phyloP scores from a whole-genome alignment of 2,113 vertebrate species.

The Mola mola region DNA sequence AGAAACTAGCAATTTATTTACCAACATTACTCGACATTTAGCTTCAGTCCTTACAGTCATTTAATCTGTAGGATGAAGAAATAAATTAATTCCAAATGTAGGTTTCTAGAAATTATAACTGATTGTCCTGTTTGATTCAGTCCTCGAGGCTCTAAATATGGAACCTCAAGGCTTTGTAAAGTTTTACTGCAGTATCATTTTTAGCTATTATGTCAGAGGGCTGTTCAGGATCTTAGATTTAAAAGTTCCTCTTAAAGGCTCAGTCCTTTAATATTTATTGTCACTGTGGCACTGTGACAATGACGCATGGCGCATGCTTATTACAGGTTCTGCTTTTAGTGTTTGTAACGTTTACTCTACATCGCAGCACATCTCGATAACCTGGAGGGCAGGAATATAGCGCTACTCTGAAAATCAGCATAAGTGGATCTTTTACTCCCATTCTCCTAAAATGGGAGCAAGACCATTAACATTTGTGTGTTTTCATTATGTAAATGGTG shows the following conservation, averaged over 20 bases:
- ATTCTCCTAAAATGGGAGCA: slow-evolving; percentile 95
- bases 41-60: slow-evolving; percentile 41
- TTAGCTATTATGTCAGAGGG: neutral
- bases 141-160: neutral
- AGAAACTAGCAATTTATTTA: slow-evolving; percentile 74
- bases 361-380: slow-evolving; percentile 88
- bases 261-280: no score
- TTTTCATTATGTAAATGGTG: slow-evolving; percentile 99
- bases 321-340: slow-evolving; percentile 30
- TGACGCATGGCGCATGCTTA: slow-evolving; percentile 7
- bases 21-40: slow-evolving; percentile 59
- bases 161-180: neutral
- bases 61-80: slow-evolving; percentile 22
- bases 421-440: slow-evolving; percentile 94
- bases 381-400: slow-evolving; percentile 92
- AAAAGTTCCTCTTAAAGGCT: no score
- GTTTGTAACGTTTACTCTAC: slow-evolving; percentile 74
- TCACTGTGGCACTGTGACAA: no score
- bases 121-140: slow-evolving; percentile 7
- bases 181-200: slow-evolving; percentile 13
- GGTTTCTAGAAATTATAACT: slow-evolving; percentile 1
- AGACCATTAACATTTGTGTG: slow-evolving; percentile 99
- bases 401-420: slow-evolving; percentile 89
- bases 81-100: slow-evolving; percentile 30
- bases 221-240: neutral